Base-by-base conservation (phyloP, 2,888 invertebrate genomes). In the Ennomos fuscantarius region DNA sequence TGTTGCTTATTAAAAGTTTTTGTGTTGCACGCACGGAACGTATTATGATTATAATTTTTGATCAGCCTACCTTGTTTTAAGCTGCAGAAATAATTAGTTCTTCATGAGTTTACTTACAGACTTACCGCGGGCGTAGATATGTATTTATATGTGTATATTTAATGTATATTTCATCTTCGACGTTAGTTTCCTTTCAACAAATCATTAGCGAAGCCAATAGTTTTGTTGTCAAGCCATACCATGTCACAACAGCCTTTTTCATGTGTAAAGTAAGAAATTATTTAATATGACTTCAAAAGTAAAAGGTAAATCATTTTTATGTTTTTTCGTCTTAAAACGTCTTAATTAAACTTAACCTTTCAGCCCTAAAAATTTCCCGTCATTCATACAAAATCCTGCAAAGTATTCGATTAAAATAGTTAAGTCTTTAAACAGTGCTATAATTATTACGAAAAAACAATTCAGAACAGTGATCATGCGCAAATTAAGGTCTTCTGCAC, bases 1-100 rank as follows among this genome's bases (percentile, higher is more conserved):
- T 70, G 61, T 63, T 69, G 69, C 70, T 74, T 62, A 58, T 65
- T 65, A 62, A 58, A 60, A 50, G 61, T 70, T 72, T 64, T 65
- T 69, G 69, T 56, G 62, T 58, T 50, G 51, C 63, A 65, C 66
- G 55, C 57, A 54, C 50, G 65, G 65, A 70, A 70, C 50, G 42
- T 56, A 60, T 61, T 61, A 62, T 48, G 48, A 42, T 51, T 48
- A 51, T 56, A 65, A 55, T 55, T 60, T 54, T 47, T 65, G 62
- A 58, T 58, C 53, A 47, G 60, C 46, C 41, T 54, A 9, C 45
- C 53, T 49, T 33, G 40, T 53, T 53, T 52, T 48, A 12, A 15
- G 36, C 53, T 11, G 34, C 37, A 33, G 36, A 45, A 53, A 54
- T 63, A 66, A 66, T 63, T 55, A 62, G 55, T 53, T 62, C 58